Base-by-base conservation (phyloP, 2,113 vertebrate genomes). In the Neotragus moschatus region DNA sequence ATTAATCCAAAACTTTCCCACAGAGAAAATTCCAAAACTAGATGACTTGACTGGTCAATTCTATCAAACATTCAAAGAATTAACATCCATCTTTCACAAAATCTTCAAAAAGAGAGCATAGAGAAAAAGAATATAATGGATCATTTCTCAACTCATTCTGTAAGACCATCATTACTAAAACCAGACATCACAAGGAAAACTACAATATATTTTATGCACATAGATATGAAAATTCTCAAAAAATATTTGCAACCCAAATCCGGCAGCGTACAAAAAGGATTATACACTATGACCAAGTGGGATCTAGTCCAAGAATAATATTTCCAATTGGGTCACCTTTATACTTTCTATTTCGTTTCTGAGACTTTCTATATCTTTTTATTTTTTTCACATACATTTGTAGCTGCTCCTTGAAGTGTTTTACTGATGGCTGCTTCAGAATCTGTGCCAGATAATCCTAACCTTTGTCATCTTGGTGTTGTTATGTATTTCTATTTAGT, bases 221-320 rank as follows among this genome's bases (percentile, higher is more conserved):
- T 6, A 16, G 49, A 51, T 28, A 23, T 2, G 47, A 33, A 92
- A 47, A 51, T 56, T 66, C 11, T 70, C 30, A 26, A 12, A 12
- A n/a, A 70, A 51, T 3, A 3, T 19, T 3, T 2, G 12, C 5
- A 55, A 39, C 43, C 8, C 16, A n/a, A 21, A 47, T 60, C 45
- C 26, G n/a, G 15, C 36, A 25, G 11, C 1, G 4, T 1, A 13
- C 0, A 16, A n/a, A 26, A 15, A 79, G 33, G 63, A 16, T 3
- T 21, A 17, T 15, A 10, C 30, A 19, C 36, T 9, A 26, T 43
- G 51, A 47, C 66, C 17, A 13, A 21, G 39, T 12, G 10, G 63
- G 43, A 9, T 70, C 77, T 13, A 33, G 5, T 60, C 43, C 19
- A 33, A 51, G 75, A 51, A 33, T 45, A 45, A 4, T 36, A 7